Evolutionary conservation across 2,797 vertebrate species (phyloP), one percentile per base, ranked within the genome.

Genomic region (Coreius guichenoti): DNA sequence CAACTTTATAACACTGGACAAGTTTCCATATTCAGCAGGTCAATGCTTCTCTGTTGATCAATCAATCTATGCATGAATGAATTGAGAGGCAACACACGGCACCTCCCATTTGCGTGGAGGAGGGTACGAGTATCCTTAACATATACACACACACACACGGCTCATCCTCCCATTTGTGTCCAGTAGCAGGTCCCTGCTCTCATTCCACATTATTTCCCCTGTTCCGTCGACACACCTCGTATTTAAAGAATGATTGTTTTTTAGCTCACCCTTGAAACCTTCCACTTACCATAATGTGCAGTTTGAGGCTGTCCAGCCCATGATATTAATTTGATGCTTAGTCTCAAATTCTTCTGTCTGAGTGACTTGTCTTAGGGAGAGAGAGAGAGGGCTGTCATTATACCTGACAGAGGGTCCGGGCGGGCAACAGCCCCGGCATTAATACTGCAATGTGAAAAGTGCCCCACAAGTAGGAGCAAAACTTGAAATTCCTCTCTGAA

Each of bases 401-500:
- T 26, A 72, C 11, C 1, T 47, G 51, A 72, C 77, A 72, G 54
- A 70, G 43, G 77, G 51, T 73, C 89, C 88, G 91, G 91, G 90
- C 91, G 89, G 92, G 77, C 80, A 91, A 90, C 89, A 88, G 87
- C 84, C 85, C 89, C 16, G 84, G 89, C 89, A 84, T 91, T 95
- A 91, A 92, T 95, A 93, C 92, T 89, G 89, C 87, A 16, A 91
- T 93, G 95, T 94, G 94, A 95, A 95, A 94, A 92, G 92, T 92
- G 92, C 90, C 88, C 91, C 92, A 90, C 92, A 94, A 94, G 93
- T 95, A 91, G 90, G 90, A 94, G 87, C 92, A 92, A 94, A 95
- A 95, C 92, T 93, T 94, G 92, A 95, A 94, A 94, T 95, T 94
- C 93, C 93, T 91, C 90, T 90, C 93, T 79, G 90, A 84, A 90